Evolutionary conservation across 2,888 invertebrate species (phyloP), one percentile per base, ranked within the genome.

Genomic region (Drosophila merina): DNA sequence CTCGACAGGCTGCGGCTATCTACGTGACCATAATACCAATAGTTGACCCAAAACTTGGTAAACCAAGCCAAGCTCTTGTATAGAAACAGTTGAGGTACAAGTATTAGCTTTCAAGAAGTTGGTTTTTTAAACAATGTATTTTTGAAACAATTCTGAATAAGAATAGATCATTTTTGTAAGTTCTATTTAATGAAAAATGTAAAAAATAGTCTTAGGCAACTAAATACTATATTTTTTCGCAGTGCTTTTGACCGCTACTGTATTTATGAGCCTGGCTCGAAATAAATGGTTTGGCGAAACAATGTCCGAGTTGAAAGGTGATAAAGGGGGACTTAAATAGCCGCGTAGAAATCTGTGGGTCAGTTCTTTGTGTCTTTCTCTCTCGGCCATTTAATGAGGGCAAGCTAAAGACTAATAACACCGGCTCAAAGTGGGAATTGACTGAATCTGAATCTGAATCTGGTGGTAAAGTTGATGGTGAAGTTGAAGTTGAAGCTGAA

Each of bases 21-120:
- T 74, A 86, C 88, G 88, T 84, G 85, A 77, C 81, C 87, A 88
- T 88, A 88, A 80, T 88, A 88, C 71, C 75, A 88, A 87, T 84
- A 76, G 87, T 72, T 84, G 87, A 88, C 88, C 85, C 81, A 84
- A 63, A 76, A 79, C 7, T 74, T 74, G 47, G 20, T 20, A 20
- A 20, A 60, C 59, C 48, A 47, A 48, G 45, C 10, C 66, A 45
- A 63, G 51, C 57, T 20, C 20, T 20, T 2, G 1, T 20, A 20
- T 20, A 20, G 20, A 20, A 36, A 56, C 45, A 28, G 14, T 28
- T 68, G 56, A 44, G 57, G 50, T 20, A 30, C 63, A 57, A 60
- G 4, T 44, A 25, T 25, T 44, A 4, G 25, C 44, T 20, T 25
- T 42, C 31, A 58, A 66, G 69, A 69, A 60, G 50, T 73, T 73